These are phyloP conservation scores for Oceanites oceanicus DNA, from an alignment of 2,113 vertebrate species.

Conservation along the genomic window DNA sequence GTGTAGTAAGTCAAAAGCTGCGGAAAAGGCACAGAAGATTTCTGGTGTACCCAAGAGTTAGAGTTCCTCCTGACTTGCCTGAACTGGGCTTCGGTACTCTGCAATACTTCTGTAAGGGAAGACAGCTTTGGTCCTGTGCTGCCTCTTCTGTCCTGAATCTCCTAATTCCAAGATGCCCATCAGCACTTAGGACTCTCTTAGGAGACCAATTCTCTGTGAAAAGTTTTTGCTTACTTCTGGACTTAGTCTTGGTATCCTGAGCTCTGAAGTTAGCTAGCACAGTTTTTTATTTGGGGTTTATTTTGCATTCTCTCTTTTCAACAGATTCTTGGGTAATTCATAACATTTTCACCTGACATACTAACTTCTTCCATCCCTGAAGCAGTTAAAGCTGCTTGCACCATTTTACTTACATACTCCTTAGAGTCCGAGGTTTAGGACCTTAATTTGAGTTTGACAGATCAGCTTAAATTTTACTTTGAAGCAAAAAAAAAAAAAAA, in stretches of 20 bases:
- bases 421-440: not conserved
- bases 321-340: not conserved
- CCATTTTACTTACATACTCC: not conserved
- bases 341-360: not conserved
- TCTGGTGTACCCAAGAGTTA: not conserved
- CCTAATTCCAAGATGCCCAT: not conserved
- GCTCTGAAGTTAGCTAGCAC: not conserved
- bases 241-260: not conserved
- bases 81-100: not conserved
- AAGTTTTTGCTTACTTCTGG: not conserved
- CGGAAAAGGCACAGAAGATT: not conserved
- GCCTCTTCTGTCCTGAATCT: not conserved
- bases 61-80: not conserved
- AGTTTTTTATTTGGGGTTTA: not conserved
- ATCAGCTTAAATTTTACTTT: slow-evolving; percentile 48
- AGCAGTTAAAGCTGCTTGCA: slow-evolving; percentile 6
- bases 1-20: not conserved
- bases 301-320: not conserved
- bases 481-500: not conserved
- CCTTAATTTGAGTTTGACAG: slow-evolving; percentile 40
- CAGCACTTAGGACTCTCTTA: not conserved
- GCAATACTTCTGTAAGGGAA: not conserved
- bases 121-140: not conserved
- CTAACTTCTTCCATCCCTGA: not conserved
- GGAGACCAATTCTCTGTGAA: not conserved